phyloP scores from a whole-genome alignment of 1,140 invertebrate species.

The Tetraneura akinire region DNA sequence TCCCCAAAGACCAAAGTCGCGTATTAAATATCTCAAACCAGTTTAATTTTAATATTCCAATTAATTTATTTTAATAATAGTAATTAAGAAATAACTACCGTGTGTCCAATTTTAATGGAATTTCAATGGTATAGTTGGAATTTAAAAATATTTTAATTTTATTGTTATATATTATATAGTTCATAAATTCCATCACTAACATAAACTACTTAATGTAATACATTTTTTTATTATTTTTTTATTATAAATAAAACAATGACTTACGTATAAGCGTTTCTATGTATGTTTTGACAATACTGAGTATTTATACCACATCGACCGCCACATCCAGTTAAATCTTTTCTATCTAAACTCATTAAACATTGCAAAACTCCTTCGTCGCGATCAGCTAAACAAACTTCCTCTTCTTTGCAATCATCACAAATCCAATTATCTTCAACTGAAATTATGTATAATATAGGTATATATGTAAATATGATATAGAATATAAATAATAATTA shows the following conservation, averaged over 20 bases:
- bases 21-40: constrained; percentile 25
- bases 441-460: constrained; percentile 5
- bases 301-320: constrained; percentile 70
- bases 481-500: too few relatives aligned
- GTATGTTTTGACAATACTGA: constrained; percentile 72
- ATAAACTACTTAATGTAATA: too few relatives aligned
- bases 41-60: constrained; percentile 43
- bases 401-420: constrained; percentile 60
- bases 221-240: not conserved
- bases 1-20: not conserved
- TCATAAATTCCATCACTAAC: not conserved
- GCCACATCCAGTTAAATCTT: constrained; percentile 74
- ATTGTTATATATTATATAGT: not conserved
- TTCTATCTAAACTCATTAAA: constrained; percentile 62
- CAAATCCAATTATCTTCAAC: constrained; percentile 57
- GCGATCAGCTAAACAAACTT: constrained; percentile 70
- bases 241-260: constrained; percentile 27
- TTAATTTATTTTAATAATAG: constrained; percentile 46
- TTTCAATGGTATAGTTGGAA: not conserved
- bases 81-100: constrained; percentile 36
- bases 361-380: constrained; percentile 67
- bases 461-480: not conserved
- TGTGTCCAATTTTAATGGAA: constrained; percentile 21
- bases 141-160: not conserved
- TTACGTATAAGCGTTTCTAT: constrained; percentile 63